These are phyloP conservation scores for Eonycteris spelaea DNA, from an alignment of 2,113 vertebrate genomes.

Conservation along the genomic window DNA sequence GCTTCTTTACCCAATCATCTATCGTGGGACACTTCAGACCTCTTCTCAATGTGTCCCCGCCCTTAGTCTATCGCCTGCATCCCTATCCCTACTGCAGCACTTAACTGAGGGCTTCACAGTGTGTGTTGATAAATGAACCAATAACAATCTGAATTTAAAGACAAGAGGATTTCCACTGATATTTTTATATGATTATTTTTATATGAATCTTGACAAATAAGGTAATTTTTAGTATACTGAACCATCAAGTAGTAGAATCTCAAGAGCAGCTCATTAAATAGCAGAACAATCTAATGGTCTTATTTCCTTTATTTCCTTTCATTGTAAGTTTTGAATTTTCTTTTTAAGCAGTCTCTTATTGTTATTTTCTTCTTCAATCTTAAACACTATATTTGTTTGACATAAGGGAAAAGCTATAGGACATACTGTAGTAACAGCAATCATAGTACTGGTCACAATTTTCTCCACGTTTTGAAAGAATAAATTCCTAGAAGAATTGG, in stretches of 20 bases:
- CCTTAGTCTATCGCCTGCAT: background rate
- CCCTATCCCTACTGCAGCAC: background rate
- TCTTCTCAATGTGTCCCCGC: too few relatives aligned
- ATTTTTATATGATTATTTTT: background rate
- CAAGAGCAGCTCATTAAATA: background rate
- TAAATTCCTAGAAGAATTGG: background rate
- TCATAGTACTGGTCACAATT: background rate
- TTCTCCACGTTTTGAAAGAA: background rate
- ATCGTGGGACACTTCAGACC: background rate
- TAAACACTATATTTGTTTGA: background rate
- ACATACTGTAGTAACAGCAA: background rate
- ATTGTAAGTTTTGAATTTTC: background rate
- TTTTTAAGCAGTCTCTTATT: background rate
- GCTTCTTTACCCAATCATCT: too few relatives aligned
- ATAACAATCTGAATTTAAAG: background rate
- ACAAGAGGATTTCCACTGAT: background rate
- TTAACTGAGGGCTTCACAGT: background rate
- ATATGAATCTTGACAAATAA: background rate
- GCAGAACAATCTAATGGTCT: background rate
- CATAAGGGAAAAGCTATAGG: background rate
- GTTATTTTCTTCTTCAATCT: background rate
- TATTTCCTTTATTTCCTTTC: background rate
- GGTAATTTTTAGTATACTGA: background rate
- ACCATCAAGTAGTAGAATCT: background rate
- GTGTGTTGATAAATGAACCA: background rate